Percentiles rank a stretch among this genome's conserved stretches.
These are phyloP conservation scores for Mactromeris polynyma DNA, from an alignment of 2,888 invertebrate genomes.

Conservation along the genomic window DNA sequence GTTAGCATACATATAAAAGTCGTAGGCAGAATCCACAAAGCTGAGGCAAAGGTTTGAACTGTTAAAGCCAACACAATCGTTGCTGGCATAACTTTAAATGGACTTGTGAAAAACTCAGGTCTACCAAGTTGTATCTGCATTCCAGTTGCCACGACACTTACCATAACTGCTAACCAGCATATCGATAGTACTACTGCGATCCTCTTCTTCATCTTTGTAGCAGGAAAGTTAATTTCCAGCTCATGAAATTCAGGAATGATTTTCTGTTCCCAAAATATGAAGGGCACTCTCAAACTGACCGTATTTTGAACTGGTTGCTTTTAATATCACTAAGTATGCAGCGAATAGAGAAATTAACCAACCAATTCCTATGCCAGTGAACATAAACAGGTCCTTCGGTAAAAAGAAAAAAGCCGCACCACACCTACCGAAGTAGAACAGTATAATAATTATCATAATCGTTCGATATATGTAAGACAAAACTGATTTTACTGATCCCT, in stretches of 20 bases:
- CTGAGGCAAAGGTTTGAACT: background rate
- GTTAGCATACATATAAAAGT: background rate
- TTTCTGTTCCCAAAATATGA: conserved; percentile 38
- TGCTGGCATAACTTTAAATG: background rate
- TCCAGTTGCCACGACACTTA: conserved; percentile 11
- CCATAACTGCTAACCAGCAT: background rate
- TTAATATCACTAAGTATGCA: conserved; percentile 23
- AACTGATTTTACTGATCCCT: background rate
- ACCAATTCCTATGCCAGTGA: background rate
- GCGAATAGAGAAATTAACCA: background rate
- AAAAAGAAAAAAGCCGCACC: conserved; percentile 31
- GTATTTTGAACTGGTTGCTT: conserved; percentile 30
- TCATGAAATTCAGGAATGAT: conserved; percentile 26
- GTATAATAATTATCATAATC: background rate
- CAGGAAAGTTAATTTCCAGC: conserved; percentile 31
- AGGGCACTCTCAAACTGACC: conserved; percentile 23
- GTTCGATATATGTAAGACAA: conserved; percentile 12
- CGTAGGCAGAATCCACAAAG: conserved; percentile 18
- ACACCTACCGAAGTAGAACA: background rate
- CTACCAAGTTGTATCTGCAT: conserved; percentile 3
- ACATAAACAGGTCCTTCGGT: background rate
- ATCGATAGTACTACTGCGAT: background rate
- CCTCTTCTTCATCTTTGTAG: background rate
- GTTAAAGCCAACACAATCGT: background rate
- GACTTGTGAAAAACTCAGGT: background rate